A percentile compares a stretch with the other conserved stretches of the same genome.
phyloP scores from a whole-genome alignment of 1,140 invertebrate species.

The Propsilocerus akamusi region DNA sequence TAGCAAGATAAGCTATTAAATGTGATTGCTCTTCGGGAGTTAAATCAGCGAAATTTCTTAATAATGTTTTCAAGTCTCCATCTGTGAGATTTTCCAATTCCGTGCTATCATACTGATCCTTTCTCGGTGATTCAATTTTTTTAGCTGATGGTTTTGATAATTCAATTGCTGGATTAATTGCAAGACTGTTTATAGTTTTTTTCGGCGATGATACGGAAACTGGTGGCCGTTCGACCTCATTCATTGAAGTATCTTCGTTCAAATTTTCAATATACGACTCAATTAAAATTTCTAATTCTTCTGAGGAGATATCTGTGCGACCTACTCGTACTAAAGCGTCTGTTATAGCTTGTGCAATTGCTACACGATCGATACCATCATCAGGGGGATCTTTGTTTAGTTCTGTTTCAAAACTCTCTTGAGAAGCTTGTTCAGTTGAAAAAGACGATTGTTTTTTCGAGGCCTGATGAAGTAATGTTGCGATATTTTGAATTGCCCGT shows the following conservation, averaged over 20 bases:
- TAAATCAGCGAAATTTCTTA: slow-evolving; percentile 62
- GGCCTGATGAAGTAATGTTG: slow-evolving; percentile 41
- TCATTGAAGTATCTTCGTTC: neutral
- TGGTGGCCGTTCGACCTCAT: neutral
- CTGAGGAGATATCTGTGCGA: slow-evolving; percentile 52
- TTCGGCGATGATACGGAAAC: neutral
- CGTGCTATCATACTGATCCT: slow-evolving; percentile 3
- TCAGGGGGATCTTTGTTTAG: slow-evolving; percentile 21
- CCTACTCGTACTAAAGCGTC: slow-evolving; percentile 54
- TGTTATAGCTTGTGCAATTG: slow-evolving; percentile 55
- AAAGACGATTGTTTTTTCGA: slow-evolving; percentile 29
- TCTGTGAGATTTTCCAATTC: slow-evolving; percentile 55
- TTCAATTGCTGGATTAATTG: no score
- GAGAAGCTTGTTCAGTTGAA: no score
- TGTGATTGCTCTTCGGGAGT: slow-evolving; percentile 57
- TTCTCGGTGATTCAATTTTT: neutral
- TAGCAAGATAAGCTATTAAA: slow-evolving; percentile 56
- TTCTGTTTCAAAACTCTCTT: no score
- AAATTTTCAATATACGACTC: slow-evolving; percentile 39
- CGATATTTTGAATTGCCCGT: slow-evolving; percentile 39
- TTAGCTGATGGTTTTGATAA: neutral
- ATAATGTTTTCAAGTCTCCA: slow-evolving; percentile 47
- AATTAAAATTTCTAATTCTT: slow-evolving; percentile 54
- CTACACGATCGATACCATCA: slow-evolving; percentile 6
- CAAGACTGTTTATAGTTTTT: no score